These are phyloP conservation scores for Pseudolycoriella hygida DNA, from an alignment of 2,888 invertebrate species.

Conservation along the genomic window DNA sequence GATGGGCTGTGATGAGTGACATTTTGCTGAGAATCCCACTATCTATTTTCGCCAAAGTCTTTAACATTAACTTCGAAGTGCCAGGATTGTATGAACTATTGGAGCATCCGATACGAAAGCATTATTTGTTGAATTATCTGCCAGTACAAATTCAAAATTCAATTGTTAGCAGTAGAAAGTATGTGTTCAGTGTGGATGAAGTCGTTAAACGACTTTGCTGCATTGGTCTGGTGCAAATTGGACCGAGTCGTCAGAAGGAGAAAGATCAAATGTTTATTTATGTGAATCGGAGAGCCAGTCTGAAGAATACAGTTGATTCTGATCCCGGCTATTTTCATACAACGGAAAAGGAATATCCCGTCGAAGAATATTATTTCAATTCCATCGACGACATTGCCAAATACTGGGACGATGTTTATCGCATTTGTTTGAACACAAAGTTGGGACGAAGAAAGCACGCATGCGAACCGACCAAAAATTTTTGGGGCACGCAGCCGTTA, in stretches of 20 bases:
- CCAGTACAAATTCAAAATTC: slow-evolving; percentile 34
- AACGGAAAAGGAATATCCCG: slow-evolving; percentile 37
- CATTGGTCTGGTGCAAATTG: slow-evolving; percentile 51
- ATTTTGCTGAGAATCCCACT: slow-evolving; percentile 50
- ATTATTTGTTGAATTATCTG: slow-evolving; percentile 42
- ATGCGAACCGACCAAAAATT: background rate
- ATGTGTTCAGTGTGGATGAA: slow-evolving; percentile 38
- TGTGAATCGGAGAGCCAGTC: slow-evolving; percentile 39
- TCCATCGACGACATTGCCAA: slow-evolving; percentile 35
- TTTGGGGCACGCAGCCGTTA: slow-evolving; percentile 25
- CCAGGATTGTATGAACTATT: slow-evolving; percentile 38
- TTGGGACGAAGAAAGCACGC: slow-evolving; percentile 28
- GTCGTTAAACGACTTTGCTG: slow-evolving; percentile 39
- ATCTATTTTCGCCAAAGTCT: slow-evolving; percentile 46
- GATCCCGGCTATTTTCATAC: slow-evolving; percentile 41
- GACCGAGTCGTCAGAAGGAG: slow-evolving; percentile 42
- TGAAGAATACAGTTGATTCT: slow-evolving; percentile 48
- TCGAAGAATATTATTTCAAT: slow-evolving; percentile 35
- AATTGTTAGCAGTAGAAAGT: slow-evolving; percentile 36
- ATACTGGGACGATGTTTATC: slow-evolving; percentile 53
- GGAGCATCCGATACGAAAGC: slow-evolving; percentile 45
- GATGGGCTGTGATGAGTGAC: slow-evolving; percentile 56
- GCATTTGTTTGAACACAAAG: slow-evolving; percentile 46
- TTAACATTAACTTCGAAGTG: slow-evolving; percentile 37
- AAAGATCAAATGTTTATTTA: slow-evolving; percentile 54